Percentiles rank a stretch among this genome's conserved stretches.
Conservation (phyloP, 1,140 invertebrate species). For the Agrypnia vestita region DNA sequence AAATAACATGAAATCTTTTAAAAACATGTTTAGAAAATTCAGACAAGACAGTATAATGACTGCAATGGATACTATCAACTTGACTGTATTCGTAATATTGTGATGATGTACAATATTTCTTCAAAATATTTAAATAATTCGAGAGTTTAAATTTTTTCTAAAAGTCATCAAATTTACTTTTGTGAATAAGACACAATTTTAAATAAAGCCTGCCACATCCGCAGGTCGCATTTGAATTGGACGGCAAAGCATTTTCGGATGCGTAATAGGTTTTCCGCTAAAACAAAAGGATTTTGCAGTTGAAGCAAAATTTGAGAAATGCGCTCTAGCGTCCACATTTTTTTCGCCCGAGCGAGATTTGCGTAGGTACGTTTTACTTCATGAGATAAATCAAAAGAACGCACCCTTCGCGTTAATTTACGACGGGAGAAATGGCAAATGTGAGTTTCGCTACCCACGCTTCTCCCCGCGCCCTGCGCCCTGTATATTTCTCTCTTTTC, state of each 20-base stretch:
- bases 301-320: conserved; percentile 35
- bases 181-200: conserved; percentile 10
- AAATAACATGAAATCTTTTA: neutral
- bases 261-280: conserved; percentile 42
- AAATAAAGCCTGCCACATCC: conserved; percentile 9
- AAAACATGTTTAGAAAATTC: neutral
- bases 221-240: conserved; percentile 36
- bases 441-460: conserved; percentile 52
- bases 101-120: no score
- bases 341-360: conserved; percentile 34
- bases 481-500: conserved; percentile 17
- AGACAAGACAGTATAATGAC: no score
- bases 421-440: conserved; percentile 58
- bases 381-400: conserved; percentile 56
- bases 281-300: conserved; percentile 49
- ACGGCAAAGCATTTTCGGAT: conserved; percentile 26
- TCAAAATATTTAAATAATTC: no score
- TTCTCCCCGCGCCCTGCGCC: neutral
- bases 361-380: conserved; percentile 36
- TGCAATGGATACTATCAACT: no score
- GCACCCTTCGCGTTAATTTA: conserved; percentile 56
- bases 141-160: no score
- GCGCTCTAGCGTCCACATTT: conserved; percentile 25
- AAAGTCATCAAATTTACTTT: neutral
- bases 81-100: no score